Evolutionary conservation across 2,797 vertebrate genomes (phyloP).

Genomic region (Microchirus variegatus): DNA sequence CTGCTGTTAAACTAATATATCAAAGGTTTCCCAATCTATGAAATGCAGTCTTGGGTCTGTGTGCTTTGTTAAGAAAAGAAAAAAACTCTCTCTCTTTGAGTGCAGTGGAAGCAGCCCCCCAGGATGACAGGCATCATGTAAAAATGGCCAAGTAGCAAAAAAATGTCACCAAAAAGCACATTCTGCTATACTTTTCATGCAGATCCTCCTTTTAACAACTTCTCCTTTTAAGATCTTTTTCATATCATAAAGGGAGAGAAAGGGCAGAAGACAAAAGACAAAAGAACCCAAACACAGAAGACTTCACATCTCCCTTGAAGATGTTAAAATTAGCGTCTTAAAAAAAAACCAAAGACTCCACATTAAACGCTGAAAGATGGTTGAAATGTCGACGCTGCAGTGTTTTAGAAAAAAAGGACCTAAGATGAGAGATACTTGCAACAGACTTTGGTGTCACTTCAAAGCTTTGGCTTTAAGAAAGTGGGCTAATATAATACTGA

Average conservation of each 20-base stretch:
- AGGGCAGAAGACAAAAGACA: conserved; percentile 78
- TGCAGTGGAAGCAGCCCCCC: conserved; percentile 48
- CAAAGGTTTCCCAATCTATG: conserved; percentile 73
- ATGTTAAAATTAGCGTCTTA: conserved; percentile 84
- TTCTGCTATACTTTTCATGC: conserved; percentile 73
- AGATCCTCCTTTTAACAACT: conserved; percentile 73
- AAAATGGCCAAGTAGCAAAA: conserved; percentile 74
- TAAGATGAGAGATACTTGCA: conserved; percentile 81
- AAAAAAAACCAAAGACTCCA: conserved; percentile 79
- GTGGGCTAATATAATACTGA: conserved; percentile 77
- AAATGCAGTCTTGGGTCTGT: conserved; percentile 65
- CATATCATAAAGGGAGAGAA: conserved; percentile 70
- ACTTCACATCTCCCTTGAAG: conserved; percentile 79
- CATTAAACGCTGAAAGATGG: conserved; percentile 79
- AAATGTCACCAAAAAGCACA: conserved; percentile 72
- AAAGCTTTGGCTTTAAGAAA: conserved; percentile 81
- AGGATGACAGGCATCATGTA: conserved; percentile 72
- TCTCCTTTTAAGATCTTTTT: conserved; percentile 71
- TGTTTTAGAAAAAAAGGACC: conserved; percentile 78
- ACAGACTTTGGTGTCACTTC: conserved; percentile 85
- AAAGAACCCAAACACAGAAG: conserved; percentile 78
- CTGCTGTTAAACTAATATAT: conserved; percentile 68
- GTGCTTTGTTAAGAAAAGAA: conserved; percentile 63
- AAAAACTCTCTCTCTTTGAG: conserved; percentile 47
- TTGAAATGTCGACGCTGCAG: conserved; percentile 83